Conservation (phyloP, 2,113 vertebrate genomes). For the Zosterops lateralis region DNA sequence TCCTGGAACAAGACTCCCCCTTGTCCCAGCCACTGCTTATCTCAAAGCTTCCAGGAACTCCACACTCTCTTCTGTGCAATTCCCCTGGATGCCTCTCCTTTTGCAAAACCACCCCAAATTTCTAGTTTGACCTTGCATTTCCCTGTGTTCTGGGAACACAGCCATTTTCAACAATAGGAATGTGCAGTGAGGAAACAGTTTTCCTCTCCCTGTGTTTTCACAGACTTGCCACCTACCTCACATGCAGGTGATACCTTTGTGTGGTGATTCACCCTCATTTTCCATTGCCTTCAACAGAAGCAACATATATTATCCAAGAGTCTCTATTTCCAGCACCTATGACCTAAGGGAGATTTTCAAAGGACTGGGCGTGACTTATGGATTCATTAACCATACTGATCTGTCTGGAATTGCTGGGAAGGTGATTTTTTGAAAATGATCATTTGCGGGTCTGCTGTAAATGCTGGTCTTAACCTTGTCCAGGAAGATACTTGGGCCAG, state of each 20-base stretch:
- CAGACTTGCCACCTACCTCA: background rate
- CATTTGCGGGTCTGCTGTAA: background rate
- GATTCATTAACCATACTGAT: slow-evolving; percentile 70
- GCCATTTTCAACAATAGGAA: background rate
- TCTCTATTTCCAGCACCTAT: slow-evolving; percentile 75
- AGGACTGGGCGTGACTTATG: slow-evolving; percentile 74
- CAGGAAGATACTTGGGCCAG: background rate
- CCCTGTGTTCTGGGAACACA: background rate
- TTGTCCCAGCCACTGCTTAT: background rate
- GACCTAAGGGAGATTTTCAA: slow-evolving; percentile 62
- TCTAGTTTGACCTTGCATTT: background rate
- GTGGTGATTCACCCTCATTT: background rate
- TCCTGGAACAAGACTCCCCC: background rate
- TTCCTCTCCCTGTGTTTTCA: background rate
- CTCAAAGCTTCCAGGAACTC: background rate
- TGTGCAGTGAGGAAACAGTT: background rate
- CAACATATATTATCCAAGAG: slow-evolving; percentile 58
- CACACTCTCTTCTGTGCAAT: background rate
- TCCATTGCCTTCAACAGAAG: background rate
- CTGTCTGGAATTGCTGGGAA: slow-evolving; percentile 71
- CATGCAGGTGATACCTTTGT: background rate
- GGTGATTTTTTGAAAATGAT: slow-evolving; percentile 65
- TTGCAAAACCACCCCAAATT: background rate
- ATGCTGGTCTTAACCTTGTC: background rate
- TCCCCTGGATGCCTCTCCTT: background rate